These are phyloP conservation scores for Platanista minor DNA, from an alignment of 2,113 vertebrate species.

Conservation along the genomic window DNA sequence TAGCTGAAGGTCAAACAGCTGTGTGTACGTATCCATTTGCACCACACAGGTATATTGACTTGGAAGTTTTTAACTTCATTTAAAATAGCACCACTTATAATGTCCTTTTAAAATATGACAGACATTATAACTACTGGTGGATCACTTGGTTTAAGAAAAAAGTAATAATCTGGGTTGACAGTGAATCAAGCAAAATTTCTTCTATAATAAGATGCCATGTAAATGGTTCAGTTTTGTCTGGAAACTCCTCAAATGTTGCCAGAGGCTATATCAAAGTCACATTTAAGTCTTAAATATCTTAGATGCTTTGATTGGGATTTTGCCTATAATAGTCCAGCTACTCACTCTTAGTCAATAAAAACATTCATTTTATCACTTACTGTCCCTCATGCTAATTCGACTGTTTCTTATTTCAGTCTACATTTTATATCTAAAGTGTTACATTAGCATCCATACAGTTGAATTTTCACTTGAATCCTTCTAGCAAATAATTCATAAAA, in stretches of 20 bases:
- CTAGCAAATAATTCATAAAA: slow-evolving; percentile 46
- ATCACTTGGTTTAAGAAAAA: slow-evolving; percentile 53
- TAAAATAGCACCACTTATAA: slow-evolving; percentile 44
- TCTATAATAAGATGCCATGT: slow-evolving; percentile 44
- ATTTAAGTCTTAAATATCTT: slow-evolving; percentile 49
- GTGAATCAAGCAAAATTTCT: slow-evolving; percentile 52
- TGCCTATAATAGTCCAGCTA: slow-evolving; percentile 45
- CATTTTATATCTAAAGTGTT: slow-evolving; percentile 36
- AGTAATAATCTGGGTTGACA: slow-evolving; percentile 34
- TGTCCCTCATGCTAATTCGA: slow-evolving; percentile 59
- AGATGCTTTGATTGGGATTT: slow-evolving; percentile 50
- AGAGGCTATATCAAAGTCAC: slow-evolving; percentile 44
- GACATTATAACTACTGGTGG: background rate
- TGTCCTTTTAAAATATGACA: slow-evolving; percentile 1
- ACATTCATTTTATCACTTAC: slow-evolving; percentile 59
- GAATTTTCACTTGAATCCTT: slow-evolving; percentile 45
- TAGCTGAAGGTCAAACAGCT: background rate
- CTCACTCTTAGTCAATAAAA: slow-evolving; percentile 65
- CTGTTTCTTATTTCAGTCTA: slow-evolving; percentile 54
- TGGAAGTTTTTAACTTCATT: slow-evolving; percentile 33
- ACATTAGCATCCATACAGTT: background rate
- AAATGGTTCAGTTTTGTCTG: slow-evolving; percentile 30
- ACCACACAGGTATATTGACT: background rate
- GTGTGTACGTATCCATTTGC: background rate
- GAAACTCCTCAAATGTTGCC: slow-evolving; percentile 30